Base-by-base conservation (phyloP, 2,888 invertebrate species). In the Drosophila pseudotakahashii region DNA sequence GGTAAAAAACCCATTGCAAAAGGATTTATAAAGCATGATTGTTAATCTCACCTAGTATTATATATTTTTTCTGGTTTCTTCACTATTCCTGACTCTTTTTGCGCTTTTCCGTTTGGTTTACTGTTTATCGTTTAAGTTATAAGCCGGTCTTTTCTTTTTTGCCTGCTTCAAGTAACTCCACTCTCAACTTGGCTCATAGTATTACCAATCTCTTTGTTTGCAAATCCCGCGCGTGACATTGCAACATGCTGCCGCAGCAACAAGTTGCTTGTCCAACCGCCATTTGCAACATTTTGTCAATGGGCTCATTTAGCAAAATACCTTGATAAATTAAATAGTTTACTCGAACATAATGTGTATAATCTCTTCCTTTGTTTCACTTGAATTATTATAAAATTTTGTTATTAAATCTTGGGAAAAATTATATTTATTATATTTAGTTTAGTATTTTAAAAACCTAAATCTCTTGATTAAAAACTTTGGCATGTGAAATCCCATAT, bases 51-150 rank as follows among this genome's bases (percentile, higher is more conserved):
- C 30, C 30, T 30, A 34, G 34, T 34, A 11, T 34, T 34, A 3
- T 34, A 34, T 34, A 30, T 34, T 34, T 32, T 5, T 4, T 34
- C 11, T 11, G 34, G 11, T 34, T 26, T 32, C 13, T 19, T 34
- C 37, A 32, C 36, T 30, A 19, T 23, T 23, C 3, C 10, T 61
- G 23, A n/a, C 13, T 26, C 7, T 26, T 37, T 47, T 47, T 50
- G 5, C 19, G 26, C 41, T 36, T 42, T 42, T 59, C 61, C 47
- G 76, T 74, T 76, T 67, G 63, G 69, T 70, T 76, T 81, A 76
- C 74, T 76, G 78, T 81, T 79, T 73, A 68, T 62, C 63, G 62
- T 71, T 76, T 62, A 68, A 76, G 54, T 61, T 76, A 59, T 76
- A 77, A 66, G 64, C 36, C 68, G 58, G 59, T 16, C 1, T 41